phyloP scores from a whole-genome alignment of 2,797 vertebrate genomes.

The Cryptoblepharus egeriae region DNA sequence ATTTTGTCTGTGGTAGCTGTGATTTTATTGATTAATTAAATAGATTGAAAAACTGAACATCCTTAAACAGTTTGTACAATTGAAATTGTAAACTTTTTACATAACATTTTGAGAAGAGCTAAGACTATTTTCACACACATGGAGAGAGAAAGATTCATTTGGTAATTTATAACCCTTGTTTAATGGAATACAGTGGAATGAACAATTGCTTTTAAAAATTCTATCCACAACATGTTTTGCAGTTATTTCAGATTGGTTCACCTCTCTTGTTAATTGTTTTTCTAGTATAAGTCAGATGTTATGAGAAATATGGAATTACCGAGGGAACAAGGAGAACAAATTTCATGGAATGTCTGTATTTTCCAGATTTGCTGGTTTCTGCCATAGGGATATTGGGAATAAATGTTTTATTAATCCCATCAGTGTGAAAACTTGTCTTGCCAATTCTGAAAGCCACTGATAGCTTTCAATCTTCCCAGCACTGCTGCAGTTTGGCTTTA shows the following conservation, averaged over 20 bases:
- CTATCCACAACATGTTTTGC: neutral
- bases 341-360: neutral
- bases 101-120: neutral
- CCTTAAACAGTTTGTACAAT: neutral
- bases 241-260: slow-evolving; percentile 28
- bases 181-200: neutral
- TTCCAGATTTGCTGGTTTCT: slow-evolving; percentile 33
- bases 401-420: slow-evolving; percentile 16
- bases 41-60: neutral
- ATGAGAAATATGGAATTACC: slow-evolving; percentile 28
- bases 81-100: slow-evolving; percentile 19
- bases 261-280: neutral
- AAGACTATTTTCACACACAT: neutral
- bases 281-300: slow-evolving; percentile 19
- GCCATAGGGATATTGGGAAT: neutral
- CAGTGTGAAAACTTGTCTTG: neutral
- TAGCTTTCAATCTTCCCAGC: neutral
- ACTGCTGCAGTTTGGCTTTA: neutral
- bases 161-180: slow-evolving; percentile 13
- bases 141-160: neutral
- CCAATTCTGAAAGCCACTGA: neutral
- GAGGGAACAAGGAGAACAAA: neutral
- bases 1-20: neutral
- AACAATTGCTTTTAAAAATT: neutral
- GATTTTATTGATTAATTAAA: neutral